phyloP scores from a whole-genome alignment of 2,888 invertebrate species.

The Chrysotoxum bicinctum region DNA sequence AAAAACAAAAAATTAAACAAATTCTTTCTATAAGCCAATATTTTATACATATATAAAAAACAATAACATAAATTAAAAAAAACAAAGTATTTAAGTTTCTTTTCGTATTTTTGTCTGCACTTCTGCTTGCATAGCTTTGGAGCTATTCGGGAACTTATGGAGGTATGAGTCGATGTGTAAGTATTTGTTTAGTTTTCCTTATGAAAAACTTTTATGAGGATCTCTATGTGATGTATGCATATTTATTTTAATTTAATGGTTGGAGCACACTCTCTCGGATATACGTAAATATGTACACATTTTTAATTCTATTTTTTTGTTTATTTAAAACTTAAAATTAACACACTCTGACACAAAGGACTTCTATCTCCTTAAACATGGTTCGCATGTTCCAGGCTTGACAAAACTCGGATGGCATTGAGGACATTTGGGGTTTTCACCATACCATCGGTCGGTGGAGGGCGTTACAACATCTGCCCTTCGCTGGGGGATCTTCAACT shows the following conservation, averaged over 20 bases:
- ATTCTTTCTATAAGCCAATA: conserved; percentile 12
- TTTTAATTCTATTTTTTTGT: conserved; percentile 24
- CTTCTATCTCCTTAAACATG: conserved; percentile 83
- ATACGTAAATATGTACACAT: conserved; percentile 44
- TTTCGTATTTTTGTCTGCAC: background rate
- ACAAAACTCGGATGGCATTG: conserved; percentile 86
- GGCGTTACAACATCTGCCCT: conserved; percentile 73
- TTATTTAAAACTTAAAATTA: conserved; percentile 47
- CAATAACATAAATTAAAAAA: background rate
- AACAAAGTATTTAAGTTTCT: background rate
- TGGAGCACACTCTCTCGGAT: conserved; percentile 50
- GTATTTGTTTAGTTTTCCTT: conserved; percentile 4
- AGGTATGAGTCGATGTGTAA: conserved; percentile 66
- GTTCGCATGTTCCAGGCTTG: conserved; percentile 85
- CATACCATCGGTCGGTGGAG: conserved; percentile 81
- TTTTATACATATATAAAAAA: background rate
- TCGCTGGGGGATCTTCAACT: conserved; percentile 83
- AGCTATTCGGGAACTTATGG: conserved; percentile 58
- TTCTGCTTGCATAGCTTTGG: background rate
- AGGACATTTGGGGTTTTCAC: conserved; percentile 85
- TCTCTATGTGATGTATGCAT: conserved; percentile 29
- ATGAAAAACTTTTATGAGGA: conserved; percentile 31
- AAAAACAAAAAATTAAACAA: too few species aligned
- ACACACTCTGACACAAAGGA: background rate
- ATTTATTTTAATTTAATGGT: background rate